Percentiles rank a stretch among this genome's conserved stretches.
Evolutionary conservation across 2,797 vertebrate species (phyloP).

Genomic region (Chaetophractus vellerosus): DNA sequence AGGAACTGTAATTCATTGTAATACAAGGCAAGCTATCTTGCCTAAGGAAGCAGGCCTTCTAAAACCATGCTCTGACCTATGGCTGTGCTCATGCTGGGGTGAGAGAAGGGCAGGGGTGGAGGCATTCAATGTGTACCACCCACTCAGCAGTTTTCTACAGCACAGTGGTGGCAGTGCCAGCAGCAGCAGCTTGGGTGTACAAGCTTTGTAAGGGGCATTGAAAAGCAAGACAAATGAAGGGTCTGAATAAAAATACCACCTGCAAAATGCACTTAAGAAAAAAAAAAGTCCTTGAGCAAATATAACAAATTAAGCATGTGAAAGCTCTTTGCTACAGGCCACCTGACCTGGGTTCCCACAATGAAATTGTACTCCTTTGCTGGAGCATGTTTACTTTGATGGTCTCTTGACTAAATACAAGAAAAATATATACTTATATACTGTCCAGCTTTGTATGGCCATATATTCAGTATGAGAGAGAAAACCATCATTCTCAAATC

Average conservation of each 20-base stretch:
- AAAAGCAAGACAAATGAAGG: slow-evolving; percentile 32
- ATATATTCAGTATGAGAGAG: not conserved
- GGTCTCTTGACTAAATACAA: slow-evolving; percentile 32
- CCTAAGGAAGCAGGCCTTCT: slow-evolving; percentile 1
- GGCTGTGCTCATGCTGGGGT: not conserved
- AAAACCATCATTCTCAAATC: slow-evolving; percentile 20
- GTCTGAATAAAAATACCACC: slow-evolving; percentile 65
- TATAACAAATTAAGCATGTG: not conserved
- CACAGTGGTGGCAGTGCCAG: not conserved
- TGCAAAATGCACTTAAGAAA: not conserved
- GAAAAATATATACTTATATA: not conserved
- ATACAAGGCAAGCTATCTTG: not conserved
- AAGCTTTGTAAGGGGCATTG: slow-evolving; percentile 24
- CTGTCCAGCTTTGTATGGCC: not conserved
- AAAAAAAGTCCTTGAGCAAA: slow-evolving; percentile 37
- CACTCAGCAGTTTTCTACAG: not conserved
- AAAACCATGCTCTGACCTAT: not conserved
- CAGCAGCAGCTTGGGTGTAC: not conserved
- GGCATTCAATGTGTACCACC: not conserved
- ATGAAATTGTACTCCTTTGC: slow-evolving; percentile 27
- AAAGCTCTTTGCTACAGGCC: not conserved
- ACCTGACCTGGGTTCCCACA: slow-evolving; percentile 1
- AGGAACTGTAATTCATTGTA: not conserved
- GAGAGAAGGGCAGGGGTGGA: not conserved
- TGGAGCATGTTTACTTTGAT: slow-evolving; percentile 9